These are phyloP conservation scores for Aphelenchoides fujianensis DNA, from an alignment of 1,140 invertebrate genomes.

Conservation along the genomic window DNA sequence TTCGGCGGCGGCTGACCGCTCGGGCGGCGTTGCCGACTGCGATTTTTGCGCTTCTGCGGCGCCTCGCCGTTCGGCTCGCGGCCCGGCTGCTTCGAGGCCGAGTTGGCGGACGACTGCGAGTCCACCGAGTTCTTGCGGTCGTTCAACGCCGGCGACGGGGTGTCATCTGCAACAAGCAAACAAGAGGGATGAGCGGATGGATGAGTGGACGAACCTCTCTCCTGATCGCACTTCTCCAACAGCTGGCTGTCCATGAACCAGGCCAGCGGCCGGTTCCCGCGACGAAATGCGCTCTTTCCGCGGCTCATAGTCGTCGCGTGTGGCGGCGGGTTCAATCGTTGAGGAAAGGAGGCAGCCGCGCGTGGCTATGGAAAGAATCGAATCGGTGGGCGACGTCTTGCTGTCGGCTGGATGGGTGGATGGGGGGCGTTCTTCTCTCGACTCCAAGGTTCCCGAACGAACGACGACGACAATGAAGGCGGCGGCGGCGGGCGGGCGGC, in stretches of 20 bases:
- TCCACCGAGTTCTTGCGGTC: conserved; percentile 16
- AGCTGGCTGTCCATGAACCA: conserved; percentile 18
- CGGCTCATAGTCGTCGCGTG: conserved; percentile 16
- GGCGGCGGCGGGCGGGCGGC: too few species aligned
- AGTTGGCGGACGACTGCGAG: conserved; percentile 12
- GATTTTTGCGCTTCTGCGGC: conserved; percentile 8
- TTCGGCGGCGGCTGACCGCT: neutral
- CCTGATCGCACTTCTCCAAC: conserved; percentile 21
- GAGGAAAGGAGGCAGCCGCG: neutral
- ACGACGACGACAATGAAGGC: neutral
- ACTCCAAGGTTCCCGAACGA: neutral
- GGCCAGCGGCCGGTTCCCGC: conserved; percentile 15
- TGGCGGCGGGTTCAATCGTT: neutral
- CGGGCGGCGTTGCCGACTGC: neutral
- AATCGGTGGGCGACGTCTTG: conserved; percentile 11
- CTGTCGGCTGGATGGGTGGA: neutral
- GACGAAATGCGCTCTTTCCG: conserved; percentile 16
- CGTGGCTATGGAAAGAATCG: neutral
- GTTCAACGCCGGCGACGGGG: neutral
- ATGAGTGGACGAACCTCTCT: conserved; percentile 1
- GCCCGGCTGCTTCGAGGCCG: neutral
- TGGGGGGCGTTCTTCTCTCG: conserved; percentile 14
- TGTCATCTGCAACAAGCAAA: neutral
- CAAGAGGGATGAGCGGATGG: too few species aligned
- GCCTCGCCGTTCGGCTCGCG: neutral